Evolutionary conservation across 2,797 vertebrate genomes (phyloP), one percentile per base, ranked within the genome.

Genomic region (Mormyrops boulengeri): DNA sequence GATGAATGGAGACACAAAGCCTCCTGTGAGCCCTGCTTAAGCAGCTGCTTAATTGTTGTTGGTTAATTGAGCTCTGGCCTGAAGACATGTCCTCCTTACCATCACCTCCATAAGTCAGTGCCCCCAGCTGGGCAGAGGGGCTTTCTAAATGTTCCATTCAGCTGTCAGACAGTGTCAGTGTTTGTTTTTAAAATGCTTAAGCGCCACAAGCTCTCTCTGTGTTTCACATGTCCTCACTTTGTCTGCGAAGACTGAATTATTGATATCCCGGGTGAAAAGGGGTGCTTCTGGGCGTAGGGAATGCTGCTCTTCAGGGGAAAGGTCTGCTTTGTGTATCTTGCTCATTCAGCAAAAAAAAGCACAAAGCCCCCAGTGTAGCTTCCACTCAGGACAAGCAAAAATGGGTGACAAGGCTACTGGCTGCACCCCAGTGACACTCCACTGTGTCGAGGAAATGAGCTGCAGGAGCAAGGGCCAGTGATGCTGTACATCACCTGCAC

Each of bases 331-430:
- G 80, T 66, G 14, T 89, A 17, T 84, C 26, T 12, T 2, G 57
- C 77, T 84, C 9, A 11, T 44, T 41, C 34, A 34, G 38, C 8
- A 49, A 49, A 49, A 49, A 9, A 49, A 47, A 49, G 47, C 82
- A 89, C 55, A 89, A 69, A 69, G 89, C 44, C 47, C 26, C 44
- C 89, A 86, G 82, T 86, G 57, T 69, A 57, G 26, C 55, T 60
- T 12, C 34, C 57, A 41, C 80, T 38, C 60, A 6, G 47, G 11
- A 62, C 80, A 85, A 26, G 80, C 41, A 66, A 60, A 52, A 9
- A 52, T 30, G 47, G 57, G 26, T 41, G 38, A 53, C 14, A 9
- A 60, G 85, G 53, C 34, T 38, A n/a, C 53, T 87, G 53, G 53
- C 52, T 9, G 30, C 2, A 44, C 17, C 41, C 55, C 82, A 85